Conservation (phyloP, 2,113 vertebrate genomes). For the Chrysemys picta region DNA sequence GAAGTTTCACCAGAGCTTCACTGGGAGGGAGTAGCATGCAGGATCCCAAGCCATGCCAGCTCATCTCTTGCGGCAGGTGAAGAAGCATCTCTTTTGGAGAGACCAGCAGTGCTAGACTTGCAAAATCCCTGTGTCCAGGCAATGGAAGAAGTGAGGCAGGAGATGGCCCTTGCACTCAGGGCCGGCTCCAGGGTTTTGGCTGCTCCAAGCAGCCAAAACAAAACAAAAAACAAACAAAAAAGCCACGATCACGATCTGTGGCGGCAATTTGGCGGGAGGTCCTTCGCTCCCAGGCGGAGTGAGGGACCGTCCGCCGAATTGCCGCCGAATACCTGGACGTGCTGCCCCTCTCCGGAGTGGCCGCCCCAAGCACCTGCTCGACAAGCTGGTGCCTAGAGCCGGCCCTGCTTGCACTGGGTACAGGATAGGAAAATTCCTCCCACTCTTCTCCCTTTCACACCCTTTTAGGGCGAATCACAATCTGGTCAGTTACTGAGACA, state of each 20-base stretch:
- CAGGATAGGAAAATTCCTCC: neutral
- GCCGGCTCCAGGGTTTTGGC: too few species aligned
- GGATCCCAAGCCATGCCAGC: neutral
- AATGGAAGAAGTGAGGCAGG: fast-evolving
- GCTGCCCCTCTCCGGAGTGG: too few species aligned
- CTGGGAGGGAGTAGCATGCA: neutral
- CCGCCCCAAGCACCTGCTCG: too few species aligned
- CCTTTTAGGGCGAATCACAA: neutral
- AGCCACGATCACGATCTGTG: too few species aligned
- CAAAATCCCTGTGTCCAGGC: neutral
- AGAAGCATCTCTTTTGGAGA: neutral
- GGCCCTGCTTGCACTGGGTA: neutral
- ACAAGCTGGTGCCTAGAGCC: too few species aligned
- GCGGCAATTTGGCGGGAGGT: too few species aligned
- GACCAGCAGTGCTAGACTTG: neutral
- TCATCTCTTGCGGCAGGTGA: neutral
- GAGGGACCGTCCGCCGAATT: too few species aligned
- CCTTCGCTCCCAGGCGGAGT: too few species aligned
- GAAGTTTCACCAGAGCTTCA: neutral
- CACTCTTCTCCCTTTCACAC: neutral
- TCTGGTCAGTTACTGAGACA: neutral
- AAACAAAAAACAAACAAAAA: too few species aligned
- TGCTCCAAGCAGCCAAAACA: too few species aligned
- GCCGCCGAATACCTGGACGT: too few species aligned
- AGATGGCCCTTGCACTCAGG: neutral